Base-by-base conservation (phyloP, 1,140 invertebrate genomes). In the Chionoecetes opilio region DNA sequence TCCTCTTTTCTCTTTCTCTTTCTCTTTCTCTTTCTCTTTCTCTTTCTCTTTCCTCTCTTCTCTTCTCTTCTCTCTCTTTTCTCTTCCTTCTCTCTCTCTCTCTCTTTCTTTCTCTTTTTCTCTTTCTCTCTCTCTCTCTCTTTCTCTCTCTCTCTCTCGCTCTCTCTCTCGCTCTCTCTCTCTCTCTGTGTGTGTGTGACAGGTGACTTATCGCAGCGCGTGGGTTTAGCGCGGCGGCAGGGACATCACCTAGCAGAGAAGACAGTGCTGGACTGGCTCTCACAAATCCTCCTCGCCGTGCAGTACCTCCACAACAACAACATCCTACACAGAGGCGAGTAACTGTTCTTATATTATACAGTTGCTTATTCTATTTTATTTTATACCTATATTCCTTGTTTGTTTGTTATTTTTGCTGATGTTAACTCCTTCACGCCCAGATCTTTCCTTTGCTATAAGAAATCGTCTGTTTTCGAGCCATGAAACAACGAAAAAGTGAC, bases 281-380 rank as follows among this genome's bases (percentile, higher is more conserved):
- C 97, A 53, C 97, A 98, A 96, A 97, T 98, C 38, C 97, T 97
- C 31, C 97, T 98, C 97, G 97, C 97, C 17, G 97, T 97, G 84
- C 97, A 97, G 97, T 97, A 97, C 96, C 97, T 97, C 96, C 97
- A 97, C 96, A 97, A 97, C 94, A 97, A 97, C 92, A 97, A 97
- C 96, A 97, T 97, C 94, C 96, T 97, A 14, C 96, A 96, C 91
- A 46, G 96, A 95, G 96, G 96, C 95, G 37, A 53, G 88, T 82
- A n/a, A n/a, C n/a, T n/a, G n/a, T n/a, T n/a, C n/a, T n/a, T n/a
- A n/a, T 53, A 53, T 87, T 53, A 31, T 63, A 3, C 35, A 38
- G 21, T 35, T 32, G 31, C 9, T 82, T 84, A 0, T 14, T 31
- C 32, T n/a, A 3, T 21, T 35, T 93, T 38, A 14, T 90, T 35